A percentile compares a stretch with the other conserved stretches of the same genome.
Conservation (phyloP, 1,140 invertebrate genomes). For the Ptiloglossa arizonensis region DNA sequence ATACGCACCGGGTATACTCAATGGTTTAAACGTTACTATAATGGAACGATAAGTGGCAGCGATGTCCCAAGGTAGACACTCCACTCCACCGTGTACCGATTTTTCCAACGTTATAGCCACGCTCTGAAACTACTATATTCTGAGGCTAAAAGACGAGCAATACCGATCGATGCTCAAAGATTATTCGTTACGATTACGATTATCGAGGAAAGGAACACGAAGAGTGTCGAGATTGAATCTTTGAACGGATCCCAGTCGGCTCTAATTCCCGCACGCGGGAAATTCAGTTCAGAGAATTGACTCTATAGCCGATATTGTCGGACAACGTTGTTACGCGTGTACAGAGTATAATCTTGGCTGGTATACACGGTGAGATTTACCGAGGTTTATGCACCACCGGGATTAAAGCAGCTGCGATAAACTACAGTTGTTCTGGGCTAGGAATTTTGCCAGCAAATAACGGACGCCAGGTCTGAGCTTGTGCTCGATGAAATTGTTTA, state of each 20-base stretch:
- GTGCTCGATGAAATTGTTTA: slow-evolving; percentile 5
- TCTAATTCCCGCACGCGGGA: no score
- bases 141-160: background rate
- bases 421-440: background rate
- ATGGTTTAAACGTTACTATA: background rate
- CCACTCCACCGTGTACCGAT: background rate
- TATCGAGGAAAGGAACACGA: no score
- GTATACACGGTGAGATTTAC: slow-evolving; percentile 13
- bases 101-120: background rate
- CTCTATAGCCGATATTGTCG: background rate
- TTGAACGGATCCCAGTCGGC: no score
- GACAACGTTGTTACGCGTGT: slow-evolving; percentile 36
- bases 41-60: background rate
- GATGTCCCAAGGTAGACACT: background rate
- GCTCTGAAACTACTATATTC: background rate
- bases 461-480: no score
- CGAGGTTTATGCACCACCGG: slow-evolving; percentile 4
- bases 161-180: background rate
- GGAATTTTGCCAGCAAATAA: slow-evolving; percentile 19
- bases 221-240: no score
- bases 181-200: background rate
- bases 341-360: slow-evolving; percentile 19
- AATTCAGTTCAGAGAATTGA: background rate
- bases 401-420: slow-evolving; percentile 17
- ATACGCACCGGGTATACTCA: background rate